Evolutionary conservation across 1,140 invertebrate genomes (phyloP).

Genomic region (Drosophila sturtevanti): DNA sequence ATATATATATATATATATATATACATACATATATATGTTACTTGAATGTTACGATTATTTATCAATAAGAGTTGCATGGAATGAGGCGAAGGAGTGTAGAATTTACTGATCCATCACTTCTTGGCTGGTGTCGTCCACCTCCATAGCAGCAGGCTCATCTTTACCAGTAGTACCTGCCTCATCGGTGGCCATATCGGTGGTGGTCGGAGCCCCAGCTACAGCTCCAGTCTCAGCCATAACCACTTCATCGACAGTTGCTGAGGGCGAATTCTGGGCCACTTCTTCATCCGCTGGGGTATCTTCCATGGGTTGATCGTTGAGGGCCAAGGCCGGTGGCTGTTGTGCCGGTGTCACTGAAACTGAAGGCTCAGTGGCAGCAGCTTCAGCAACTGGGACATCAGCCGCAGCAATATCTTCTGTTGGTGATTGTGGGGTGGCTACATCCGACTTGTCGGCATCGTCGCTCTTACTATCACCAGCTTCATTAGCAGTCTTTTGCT

Average conservation of each 20-base stretch:
- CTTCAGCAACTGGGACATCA: slow-evolving; percentile 12
- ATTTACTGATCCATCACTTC: slow-evolving; percentile 81
- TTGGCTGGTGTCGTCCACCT: slow-evolving; percentile 81
- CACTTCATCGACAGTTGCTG: slow-evolving; percentile 63
- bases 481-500: slow-evolving; percentile 28
- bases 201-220: neutral
- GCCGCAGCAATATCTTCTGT: slow-evolving; percentile 29
- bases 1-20: neutral
- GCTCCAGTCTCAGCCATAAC: slow-evolving; percentile 64
- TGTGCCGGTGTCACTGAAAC: neutral
- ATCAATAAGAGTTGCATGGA: slow-evolving; percentile 22
- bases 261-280: slow-evolving; percentile 31
- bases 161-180: slow-evolving; percentile 47
- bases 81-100: neutral
- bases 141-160: slow-evolving; percentile 76
- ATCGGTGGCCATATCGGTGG: slow-evolving; percentile 73
- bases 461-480: slow-evolving; percentile 21
- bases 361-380: slow-evolving; percentile 9
- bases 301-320: slow-evolving; percentile 80
- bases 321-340: slow-evolving; percentile 37
- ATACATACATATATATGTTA: slow-evolving; percentile 48
- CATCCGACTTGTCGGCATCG: slow-evolving; percentile 36
- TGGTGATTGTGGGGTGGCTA: slow-evolving; percentile 33
- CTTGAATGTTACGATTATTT: slow-evolving; percentile 50
- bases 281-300: slow-evolving; percentile 60